Evolutionary conservation across 2,113 vertebrate species (phyloP), one percentile per base, ranked within the genome.

Genomic region (Ochotona curzoniae): DNA sequence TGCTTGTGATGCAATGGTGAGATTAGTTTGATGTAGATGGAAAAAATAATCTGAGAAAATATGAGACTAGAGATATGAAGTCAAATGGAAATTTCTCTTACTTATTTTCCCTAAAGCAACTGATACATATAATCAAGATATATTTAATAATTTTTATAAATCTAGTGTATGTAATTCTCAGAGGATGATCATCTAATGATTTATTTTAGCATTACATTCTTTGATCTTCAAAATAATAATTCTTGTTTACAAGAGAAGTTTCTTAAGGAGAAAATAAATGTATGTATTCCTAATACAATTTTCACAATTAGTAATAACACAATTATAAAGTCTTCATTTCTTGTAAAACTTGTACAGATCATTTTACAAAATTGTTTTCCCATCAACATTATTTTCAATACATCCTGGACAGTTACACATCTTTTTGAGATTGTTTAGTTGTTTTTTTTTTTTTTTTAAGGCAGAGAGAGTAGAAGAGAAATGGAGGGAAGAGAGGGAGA

Each of bases 51-150:
- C 57, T 80, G 17, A 83, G 74, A 79, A 78, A 80, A 90, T 87
- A 66, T 25, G 28, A 96, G 61, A 64, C 28, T 80, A 90, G 49
- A 73, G 17, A 1, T 51, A 54, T 51, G 30, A 88, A 97, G 23
- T 94, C 81, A 96, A 87, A 92, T 95, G 66, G 61, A 92, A 96
- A 91, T 71, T 89, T 85, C 73, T 64, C 93, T 13, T 7, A 10
- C 73, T 85, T 86, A 93, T 91, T 79, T 86, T 94, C 91, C 76
- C 14, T 93, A 73, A 84, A 87, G 89, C 87, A 85, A 92, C 66
- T 82, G 32, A 69, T 75, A 90, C 66, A 49, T 71, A 11, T 89
- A 87, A 93, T 69, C 87, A 95, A 82, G 96, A 95, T 81, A 44
- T 83, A 70, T 47, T 93, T 96, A 94, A 84, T 66, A 66, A 94